Evolutionary conservation across 2,797 vertebrate species (phyloP), one percentile per base, ranked within the genome.

Genomic region (Gymnothorax javanicus): DNA sequence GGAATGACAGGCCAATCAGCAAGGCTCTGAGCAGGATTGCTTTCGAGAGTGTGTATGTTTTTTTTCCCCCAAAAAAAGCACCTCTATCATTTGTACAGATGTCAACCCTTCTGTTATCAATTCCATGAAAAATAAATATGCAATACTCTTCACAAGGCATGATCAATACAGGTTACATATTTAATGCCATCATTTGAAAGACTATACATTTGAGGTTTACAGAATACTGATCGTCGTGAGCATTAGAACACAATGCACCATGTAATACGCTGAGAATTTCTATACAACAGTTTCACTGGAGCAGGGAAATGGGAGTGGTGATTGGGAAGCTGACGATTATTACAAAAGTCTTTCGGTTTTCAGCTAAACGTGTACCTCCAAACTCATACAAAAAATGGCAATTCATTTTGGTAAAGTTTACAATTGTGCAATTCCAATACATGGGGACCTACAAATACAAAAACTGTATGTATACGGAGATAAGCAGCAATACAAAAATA

Each of bases 1-100:
- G 94, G 96, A 94, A 94, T 90, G 89, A 94, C 93, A 94, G 92
- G 94, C 67, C 89, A 89, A 90, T 92, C 90, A 86, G 84, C 67
- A 73, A 71, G 84, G 50, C 69, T 84, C 20, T 64, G 71, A 86
- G 92, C 88, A 89, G 69, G 60, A 88, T 90, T 88, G 33, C 84
- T 73, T 91, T 87, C 69, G 54, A 50, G 62, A 84, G 33, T 60
- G 43, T 62, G 57, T 43, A 62, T 84, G 6, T n/a, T 1, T 23
- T 50, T 67, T 8, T 9, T 9, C n/a, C n/a, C 8, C 58, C n/a
- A 7, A 82, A 84, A 84, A 62, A 62, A 59, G 5, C 15, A 84
- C n/a, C 20, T 52, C 27, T 84, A 64, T 84, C 64, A 50, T 64
- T 84, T 85, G 71, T 67, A 87, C 60, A 81, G 59, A 84, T 84